phyloP scores from a whole-genome alignment of 2,113 vertebrate species.

The Boleophthalmus pectinirostris region DNA sequence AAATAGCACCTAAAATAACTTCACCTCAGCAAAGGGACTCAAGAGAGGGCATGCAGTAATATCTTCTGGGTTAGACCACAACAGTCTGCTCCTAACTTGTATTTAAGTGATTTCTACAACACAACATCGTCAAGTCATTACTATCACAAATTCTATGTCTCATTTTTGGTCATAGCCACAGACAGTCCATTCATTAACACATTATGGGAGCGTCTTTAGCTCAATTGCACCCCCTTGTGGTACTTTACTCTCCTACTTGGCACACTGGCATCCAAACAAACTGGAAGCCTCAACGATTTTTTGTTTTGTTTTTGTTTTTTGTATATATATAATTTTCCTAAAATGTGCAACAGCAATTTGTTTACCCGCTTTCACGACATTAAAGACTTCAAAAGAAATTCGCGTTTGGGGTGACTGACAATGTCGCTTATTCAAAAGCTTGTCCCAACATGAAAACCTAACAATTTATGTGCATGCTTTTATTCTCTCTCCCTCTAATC shows the following conservation, averaged over 20 bases:
- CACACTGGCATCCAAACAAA: constrained; percentile 65
- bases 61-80: constrained; percentile 39
- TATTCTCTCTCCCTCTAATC: constrained; percentile 14
- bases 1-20: constrained; percentile 78
- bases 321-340: constrained; percentile 48
- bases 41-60: constrained; percentile 64
- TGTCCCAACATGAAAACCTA: constrained; percentile 14
- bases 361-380: constrained; percentile 47
- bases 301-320: not conserved
- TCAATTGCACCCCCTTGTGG: constrained; percentile 83
- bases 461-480: constrained; percentile 15
- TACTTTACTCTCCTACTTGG: constrained; percentile 47
- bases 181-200: constrained; percentile 55
- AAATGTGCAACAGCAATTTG: constrained; percentile 49
- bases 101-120: constrained; percentile 48
- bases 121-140: constrained; percentile 63
- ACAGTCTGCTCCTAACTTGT: constrained; percentile 38
- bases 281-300: constrained; percentile 36
- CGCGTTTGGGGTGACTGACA: constrained; percentile 34
- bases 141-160: constrained; percentile 72
- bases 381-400: constrained; percentile 36
- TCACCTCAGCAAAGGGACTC: constrained; percentile 74
- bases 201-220: constrained; percentile 61
- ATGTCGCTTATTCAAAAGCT: constrained; percentile 21
- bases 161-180: constrained; percentile 64